phyloP scores from a whole-genome alignment of 2,888 invertebrate genomes.

The Leptarthrus brevirostris region DNA sequence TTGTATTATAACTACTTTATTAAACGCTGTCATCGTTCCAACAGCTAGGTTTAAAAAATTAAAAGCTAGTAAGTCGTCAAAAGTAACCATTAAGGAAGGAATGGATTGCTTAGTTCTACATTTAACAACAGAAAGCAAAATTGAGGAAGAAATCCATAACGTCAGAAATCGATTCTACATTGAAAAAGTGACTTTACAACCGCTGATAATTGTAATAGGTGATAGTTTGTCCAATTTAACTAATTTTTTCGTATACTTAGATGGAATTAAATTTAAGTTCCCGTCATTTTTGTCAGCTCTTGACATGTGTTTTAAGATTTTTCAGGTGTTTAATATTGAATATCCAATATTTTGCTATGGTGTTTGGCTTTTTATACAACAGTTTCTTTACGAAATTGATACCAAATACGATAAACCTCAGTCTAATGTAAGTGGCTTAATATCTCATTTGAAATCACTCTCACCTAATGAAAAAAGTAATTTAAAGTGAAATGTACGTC shows the following conservation, averaged over 20 bases:
- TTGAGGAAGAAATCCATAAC: neutral
- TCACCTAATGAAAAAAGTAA: neutral
- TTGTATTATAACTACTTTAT: no score
- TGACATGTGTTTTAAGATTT: conserved; percentile 18
- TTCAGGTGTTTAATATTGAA: conserved; percentile 18
- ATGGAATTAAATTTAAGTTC: conserved; percentile 18
- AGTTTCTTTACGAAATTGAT: neutral
- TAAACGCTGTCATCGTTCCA: conserved; percentile 14
- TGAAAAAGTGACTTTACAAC: neutral
- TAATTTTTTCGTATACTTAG: conserved; percentile 12
- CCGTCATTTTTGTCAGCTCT: conserved; percentile 24
- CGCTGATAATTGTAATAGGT: neutral
- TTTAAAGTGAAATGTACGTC: neutral
- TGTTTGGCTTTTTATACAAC: conserved; percentile 11
- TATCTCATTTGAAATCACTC: neutral
- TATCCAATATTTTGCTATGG: conserved; percentile 8
- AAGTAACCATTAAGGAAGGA: conserved; percentile 1
- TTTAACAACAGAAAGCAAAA: neutral
- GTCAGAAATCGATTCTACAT: neutral
- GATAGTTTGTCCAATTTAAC: no score
- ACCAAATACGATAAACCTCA: conserved; percentile 4
- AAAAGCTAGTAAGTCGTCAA: neutral
- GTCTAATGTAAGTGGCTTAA: conserved; percentile 7
- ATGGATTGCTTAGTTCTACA: neutral
- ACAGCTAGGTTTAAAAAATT: neutral